Evolutionary conservation across 2,113 vertebrate genomes (phyloP).

Genomic region (Pan troglodytes): NHGRI_mPanTro3-v2.1_pri NC_072398.2:197038001-197038500

Average conservation of each 20-base stretch:
- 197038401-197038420: too few relatives aligned
- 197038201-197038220: background rate
- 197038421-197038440: background rate
- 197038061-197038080: constrained; percentile 87
- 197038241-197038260: background rate
- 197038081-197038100: background rate
- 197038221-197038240: background rate
- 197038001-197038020: constrained; percentile 93
- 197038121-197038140: background rate
- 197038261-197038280: background rate
- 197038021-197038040: constrained; percentile 93
- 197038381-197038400: background rate
- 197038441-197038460: background rate
- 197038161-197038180: background rate
- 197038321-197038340: background rate
- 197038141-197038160: background rate
- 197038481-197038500: background rate
- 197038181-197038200: background rate
- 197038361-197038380: accelerated
- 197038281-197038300: background rate
- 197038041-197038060: constrained; percentile 97
- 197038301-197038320: background rate
- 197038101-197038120: background rate
- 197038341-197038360: background rate
- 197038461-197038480: background rate